phyloP scores from a whole-genome alignment of 1,140 invertebrate species.

The Zaprionus camerounensis region DNA sequence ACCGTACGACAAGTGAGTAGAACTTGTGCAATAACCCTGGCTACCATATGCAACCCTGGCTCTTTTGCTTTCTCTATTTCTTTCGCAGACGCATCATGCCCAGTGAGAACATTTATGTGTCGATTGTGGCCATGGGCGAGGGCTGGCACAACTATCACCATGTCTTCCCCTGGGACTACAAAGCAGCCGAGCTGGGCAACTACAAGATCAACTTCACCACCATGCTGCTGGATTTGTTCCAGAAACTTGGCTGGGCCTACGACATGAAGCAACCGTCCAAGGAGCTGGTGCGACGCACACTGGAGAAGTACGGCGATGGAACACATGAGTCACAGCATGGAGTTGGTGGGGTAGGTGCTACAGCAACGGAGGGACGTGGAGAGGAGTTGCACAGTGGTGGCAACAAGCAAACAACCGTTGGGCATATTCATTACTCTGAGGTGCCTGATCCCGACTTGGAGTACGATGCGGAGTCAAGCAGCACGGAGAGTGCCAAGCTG shows the following conservation, averaged over 20 bases:
- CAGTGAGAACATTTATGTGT: constrained; percentile 87
- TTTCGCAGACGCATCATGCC: constrained; percentile 87
- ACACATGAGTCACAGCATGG: constrained; percentile 79
- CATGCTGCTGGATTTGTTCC: constrained; percentile 90
- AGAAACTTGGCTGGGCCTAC: constrained; percentile 92
- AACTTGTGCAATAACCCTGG: not conserved
- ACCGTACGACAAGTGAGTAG: constrained; percentile 84
- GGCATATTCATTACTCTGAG: constrained; percentile 69
- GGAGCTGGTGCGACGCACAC: constrained; percentile 85
- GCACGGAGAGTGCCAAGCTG: constrained; percentile 80
- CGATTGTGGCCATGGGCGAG: constrained; percentile 87
- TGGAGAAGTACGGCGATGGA: constrained; percentile 88
- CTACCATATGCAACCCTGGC: not conserved
- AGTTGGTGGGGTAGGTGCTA: not conserved
- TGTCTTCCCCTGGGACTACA: constrained; percentile 92
- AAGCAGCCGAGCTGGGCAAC: constrained; percentile 87
- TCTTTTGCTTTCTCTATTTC: not conserved
- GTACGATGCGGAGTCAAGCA: constrained; percentile 79
- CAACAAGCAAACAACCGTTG: constrained; percentile 54
- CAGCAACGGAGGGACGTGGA: not conserved
- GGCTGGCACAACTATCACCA: constrained; percentile 98
- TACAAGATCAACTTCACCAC: constrained; percentile 83
- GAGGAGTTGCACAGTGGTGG: constrained; percentile 8
- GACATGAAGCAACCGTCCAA: constrained; percentile 89
- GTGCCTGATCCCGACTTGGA: constrained; percentile 73